Evolutionary conservation across 2,113 vertebrate genomes (phyloP).

Genomic region (Erythrolamprus reginae): DNA sequence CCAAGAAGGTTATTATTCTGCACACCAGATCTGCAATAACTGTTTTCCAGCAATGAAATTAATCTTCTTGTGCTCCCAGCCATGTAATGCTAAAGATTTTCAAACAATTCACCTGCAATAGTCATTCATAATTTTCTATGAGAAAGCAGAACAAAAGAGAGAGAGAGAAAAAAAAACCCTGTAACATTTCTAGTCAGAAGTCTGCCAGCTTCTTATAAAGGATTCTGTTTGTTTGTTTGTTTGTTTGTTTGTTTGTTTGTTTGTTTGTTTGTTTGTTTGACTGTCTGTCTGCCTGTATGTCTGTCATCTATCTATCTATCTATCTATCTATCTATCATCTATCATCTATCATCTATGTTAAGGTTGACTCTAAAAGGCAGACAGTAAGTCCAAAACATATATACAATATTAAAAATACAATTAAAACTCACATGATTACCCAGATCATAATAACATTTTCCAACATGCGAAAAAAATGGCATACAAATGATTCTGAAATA

Average conservation of each 20-base stretch:
- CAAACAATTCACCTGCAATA: conserved; percentile 35
- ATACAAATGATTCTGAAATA: not conserved
- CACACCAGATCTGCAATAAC: conserved; percentile 27
- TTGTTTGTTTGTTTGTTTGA: no score
- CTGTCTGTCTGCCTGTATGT: no score
- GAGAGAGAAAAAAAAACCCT: not conserved
- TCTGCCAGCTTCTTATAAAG: not conserved
- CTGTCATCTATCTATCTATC: no score
- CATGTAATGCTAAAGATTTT: conserved; percentile 22
- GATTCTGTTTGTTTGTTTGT: no score
- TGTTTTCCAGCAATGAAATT: conserved; percentile 39
- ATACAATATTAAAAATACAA: not conserved
- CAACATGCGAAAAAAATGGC: not conserved
- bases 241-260: no score
- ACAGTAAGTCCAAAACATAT: not conserved
- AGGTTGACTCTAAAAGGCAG: not conserved
- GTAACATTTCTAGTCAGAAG: conserved; percentile 16
- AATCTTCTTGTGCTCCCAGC: conserved; percentile 45
- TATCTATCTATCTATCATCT: not conserved
- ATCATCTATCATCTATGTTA: not conserved
- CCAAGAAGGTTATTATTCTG: conserved; percentile 29
- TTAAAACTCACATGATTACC: not conserved
- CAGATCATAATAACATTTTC: not conserved
- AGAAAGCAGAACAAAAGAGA: not conserved
- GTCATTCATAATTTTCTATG: conserved; percentile 18